phyloP scores from a whole-genome alignment of 2,797 vertebrate genomes.

The Ciconia nigra region DNA sequence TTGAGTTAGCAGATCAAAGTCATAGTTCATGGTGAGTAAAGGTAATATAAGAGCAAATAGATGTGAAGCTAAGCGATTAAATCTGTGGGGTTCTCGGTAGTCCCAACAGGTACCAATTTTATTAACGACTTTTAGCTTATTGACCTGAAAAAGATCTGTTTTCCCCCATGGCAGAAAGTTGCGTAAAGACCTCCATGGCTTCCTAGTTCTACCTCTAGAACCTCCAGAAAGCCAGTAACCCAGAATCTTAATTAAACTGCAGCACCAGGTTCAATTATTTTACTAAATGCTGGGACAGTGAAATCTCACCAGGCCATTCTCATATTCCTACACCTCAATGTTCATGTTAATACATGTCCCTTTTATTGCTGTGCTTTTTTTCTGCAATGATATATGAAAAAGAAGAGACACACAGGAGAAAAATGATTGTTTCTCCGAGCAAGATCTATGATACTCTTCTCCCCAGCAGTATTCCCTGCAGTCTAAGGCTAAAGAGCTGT shows the following conservation, averaged over 20 bases:
- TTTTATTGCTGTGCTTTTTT: neutral
- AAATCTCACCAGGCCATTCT: conserved; percentile 34
- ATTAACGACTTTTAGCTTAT: neutral
- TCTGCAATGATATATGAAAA: neutral
- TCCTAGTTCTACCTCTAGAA: neutral
- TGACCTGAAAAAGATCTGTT: neutral
- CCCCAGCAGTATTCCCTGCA: neutral
- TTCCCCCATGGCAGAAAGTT: neutral
- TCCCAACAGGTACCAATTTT: neutral
- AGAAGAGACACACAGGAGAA: neutral
- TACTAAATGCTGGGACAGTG: neutral
- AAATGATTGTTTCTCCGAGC: neutral
- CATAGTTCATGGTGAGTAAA: neutral
- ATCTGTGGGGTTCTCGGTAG: neutral
- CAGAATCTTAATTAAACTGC: conserved; percentile 23
- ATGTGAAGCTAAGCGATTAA: neutral
- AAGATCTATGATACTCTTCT: neutral
- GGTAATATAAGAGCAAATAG: neutral
- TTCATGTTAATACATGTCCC: conserved; percentile 16
- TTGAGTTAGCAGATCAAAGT: neutral
- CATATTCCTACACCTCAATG: neutral
- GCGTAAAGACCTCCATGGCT: neutral
- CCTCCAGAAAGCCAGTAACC: neutral
- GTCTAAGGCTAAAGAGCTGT: neutral
- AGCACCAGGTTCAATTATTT: neutral